Evolutionary conservation across 2,113 vertebrate genomes (phyloP).

Genomic region (Oryzias melastigma): DNA sequence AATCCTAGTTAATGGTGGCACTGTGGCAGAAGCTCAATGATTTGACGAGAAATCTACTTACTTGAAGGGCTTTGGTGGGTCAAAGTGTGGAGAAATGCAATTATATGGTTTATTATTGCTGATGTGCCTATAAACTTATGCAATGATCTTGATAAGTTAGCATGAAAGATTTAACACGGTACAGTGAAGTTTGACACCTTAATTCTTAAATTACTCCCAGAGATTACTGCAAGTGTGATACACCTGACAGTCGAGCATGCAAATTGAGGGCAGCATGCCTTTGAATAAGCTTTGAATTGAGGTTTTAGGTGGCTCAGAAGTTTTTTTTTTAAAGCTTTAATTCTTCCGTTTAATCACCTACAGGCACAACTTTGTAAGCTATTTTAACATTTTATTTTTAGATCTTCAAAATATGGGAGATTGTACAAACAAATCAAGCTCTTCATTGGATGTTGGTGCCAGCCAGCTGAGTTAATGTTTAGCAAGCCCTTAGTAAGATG

Average conservation of each 20-base stretch:
- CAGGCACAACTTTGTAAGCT: conserved; percentile 15
- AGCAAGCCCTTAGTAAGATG: conserved; percentile 57
- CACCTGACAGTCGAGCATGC: neutral
- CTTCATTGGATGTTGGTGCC: conserved; percentile 33
- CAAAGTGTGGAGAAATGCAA: conserved; percentile 59
- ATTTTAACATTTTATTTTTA: conserved; percentile 38
- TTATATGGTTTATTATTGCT: conserved; percentile 45
- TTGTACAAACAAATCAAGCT: conserved; percentile 33
- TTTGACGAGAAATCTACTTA: conserved; percentile 48
- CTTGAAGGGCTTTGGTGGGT: conserved; percentile 53
- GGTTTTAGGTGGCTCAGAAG: no score
- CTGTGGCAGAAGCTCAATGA: conserved; percentile 56
- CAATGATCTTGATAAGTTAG: conserved; percentile 26
- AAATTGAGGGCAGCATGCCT: neutral
- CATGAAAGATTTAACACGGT: conserved; percentile 25
- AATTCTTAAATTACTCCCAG: conserved; percentile 8
- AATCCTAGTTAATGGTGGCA: conserved; percentile 73
- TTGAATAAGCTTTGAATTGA: neutral
- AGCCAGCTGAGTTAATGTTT: conserved; percentile 53
- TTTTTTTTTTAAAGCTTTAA: no score
- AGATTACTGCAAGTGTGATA: conserved; percentile 2
- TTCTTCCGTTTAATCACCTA: conserved; percentile 38
- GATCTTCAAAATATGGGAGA: conserved; percentile 38
- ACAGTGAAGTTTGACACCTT: conserved; percentile 23
- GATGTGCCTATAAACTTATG: conserved; percentile 30